Conservation (phyloP, 2,888 invertebrate species). For the Hylaea fasciaria region DNA sequence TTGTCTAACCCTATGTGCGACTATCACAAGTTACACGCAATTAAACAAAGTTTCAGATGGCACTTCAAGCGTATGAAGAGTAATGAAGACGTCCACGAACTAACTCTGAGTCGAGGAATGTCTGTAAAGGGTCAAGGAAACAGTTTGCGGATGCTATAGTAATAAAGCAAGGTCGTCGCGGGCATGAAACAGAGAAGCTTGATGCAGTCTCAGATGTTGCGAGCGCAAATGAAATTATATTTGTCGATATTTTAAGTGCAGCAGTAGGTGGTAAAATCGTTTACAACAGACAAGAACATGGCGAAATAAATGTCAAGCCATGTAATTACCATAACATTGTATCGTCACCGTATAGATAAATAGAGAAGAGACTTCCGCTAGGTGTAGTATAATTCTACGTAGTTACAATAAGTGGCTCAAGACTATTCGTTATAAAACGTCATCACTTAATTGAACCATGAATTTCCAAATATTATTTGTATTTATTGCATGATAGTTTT, state of each 20-base stretch:
- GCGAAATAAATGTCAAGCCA: too few species aligned
- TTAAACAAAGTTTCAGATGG: conserved; percentile 14
- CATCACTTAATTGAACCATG: too few species aligned
- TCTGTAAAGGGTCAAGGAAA: conserved; percentile 26
- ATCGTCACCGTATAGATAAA: too few species aligned
- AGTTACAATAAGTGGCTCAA: too few species aligned
- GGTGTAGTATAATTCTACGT: too few species aligned
- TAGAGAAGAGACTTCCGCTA: too few species aligned
- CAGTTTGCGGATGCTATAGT: conserved; percentile 11
- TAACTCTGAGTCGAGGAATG: conserved; percentile 25
- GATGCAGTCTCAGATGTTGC: neutral
- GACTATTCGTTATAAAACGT: too few species aligned
- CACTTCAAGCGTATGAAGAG: conserved; percentile 1
- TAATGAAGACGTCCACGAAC: conserved; percentile 4
- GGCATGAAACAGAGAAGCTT: conserved; percentile 35
- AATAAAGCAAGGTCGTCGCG: conserved; percentile 21
- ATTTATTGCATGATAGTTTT: neutral
- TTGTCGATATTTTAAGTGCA: too few species aligned
- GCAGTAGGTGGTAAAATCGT: too few species aligned
- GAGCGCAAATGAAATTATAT: neutral
- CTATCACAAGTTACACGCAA: conserved; percentile 10
- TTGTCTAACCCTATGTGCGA: neutral
- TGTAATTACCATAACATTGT: too few species aligned
- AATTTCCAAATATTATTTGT: neutral
- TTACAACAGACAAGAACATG: too few species aligned